phyloP scores from a whole-genome alignment of 1,140 invertebrate genomes.

The Epicauta chinensis region DNA sequence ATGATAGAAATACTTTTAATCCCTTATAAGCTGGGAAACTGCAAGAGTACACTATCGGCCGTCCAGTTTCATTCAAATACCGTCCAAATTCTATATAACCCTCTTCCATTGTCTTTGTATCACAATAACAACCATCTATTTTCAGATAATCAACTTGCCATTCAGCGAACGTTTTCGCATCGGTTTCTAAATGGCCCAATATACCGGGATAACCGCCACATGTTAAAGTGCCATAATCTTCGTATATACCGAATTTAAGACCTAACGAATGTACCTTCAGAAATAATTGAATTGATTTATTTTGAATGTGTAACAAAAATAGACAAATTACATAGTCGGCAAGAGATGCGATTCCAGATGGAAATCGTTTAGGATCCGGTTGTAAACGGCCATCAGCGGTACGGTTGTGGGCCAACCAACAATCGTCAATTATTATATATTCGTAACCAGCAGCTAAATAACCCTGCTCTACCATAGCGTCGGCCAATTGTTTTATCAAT shows the following conservation, averaged over 20 bases:
- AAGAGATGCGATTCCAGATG: constrained; percentile 70
- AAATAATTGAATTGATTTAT: not conserved
- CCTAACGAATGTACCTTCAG: constrained; percentile 68
- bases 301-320: no score
- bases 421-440: constrained; percentile 83
- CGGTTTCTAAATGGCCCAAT: constrained; percentile 61
- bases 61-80: constrained; percentile 67
- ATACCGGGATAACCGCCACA: constrained; percentile 82
- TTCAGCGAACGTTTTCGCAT: constrained; percentile 75
- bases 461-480: constrained; percentile 68
- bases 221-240: constrained; percentile 77
- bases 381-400: constrained; percentile 59
- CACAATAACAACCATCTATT: constrained; percentile 77
- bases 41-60: constrained; percentile 80
- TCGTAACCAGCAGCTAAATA: constrained; percentile 77
- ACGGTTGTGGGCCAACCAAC: constrained; percentile 69
- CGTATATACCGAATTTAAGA: constrained; percentile 82
- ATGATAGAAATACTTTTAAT: constrained; percentile 12
- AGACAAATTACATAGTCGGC: constrained; percentile 68
- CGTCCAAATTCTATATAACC: constrained; percentile 55
- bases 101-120: constrained; percentile 50
- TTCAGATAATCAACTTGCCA: constrained; percentile 89
- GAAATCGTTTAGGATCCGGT: constrained; percentile 69
- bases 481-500: constrained; percentile 72
- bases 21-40: constrained; percentile 76